phyloP scores from a whole-genome alignment of 2,113 vertebrate genomes.

The Piprites chloris region DNA sequence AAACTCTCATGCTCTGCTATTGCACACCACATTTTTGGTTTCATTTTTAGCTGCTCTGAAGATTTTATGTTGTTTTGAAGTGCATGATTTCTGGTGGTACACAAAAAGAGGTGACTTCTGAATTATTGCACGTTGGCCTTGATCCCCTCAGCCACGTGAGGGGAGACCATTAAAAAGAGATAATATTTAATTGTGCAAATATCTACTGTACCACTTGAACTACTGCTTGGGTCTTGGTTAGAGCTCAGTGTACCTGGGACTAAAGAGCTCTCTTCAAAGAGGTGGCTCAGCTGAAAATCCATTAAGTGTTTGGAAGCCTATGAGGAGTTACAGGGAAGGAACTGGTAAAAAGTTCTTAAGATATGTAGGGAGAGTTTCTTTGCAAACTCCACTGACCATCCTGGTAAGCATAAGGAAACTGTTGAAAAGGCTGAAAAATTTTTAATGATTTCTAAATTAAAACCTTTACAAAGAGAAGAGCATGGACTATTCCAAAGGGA shows the following conservation, averaged over 20 bases:
- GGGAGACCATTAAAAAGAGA: neutral
- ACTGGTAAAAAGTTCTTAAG: neutral
- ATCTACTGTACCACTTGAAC: neutral
- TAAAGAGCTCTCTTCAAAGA: neutral
- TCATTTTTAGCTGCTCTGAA: neutral
- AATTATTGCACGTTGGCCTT: neutral
- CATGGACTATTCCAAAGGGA: accelerated
- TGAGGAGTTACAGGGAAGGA: neutral
- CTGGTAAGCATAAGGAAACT: neutral
- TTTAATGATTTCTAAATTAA: neutral
- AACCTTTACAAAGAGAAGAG: neutral
- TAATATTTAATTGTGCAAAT: neutral
- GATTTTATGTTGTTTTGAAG: neutral
- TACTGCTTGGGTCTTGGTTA: neutral
- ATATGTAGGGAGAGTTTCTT: neutral
- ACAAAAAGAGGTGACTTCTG: neutral
- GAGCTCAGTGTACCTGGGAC: neutral
- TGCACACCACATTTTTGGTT: neutral
- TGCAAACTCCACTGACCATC: neutral
- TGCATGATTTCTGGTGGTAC: neutral
- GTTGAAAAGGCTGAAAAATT: neutral
- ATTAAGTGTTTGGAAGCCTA: neutral
- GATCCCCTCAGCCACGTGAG: neutral
- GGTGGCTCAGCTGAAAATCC: neutral
- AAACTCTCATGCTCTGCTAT: neutral